These are phyloP conservation scores for Tuberolachnus salignus DNA, from an alignment of 2,888 invertebrate species.

Conservation along the genomic window DNA sequence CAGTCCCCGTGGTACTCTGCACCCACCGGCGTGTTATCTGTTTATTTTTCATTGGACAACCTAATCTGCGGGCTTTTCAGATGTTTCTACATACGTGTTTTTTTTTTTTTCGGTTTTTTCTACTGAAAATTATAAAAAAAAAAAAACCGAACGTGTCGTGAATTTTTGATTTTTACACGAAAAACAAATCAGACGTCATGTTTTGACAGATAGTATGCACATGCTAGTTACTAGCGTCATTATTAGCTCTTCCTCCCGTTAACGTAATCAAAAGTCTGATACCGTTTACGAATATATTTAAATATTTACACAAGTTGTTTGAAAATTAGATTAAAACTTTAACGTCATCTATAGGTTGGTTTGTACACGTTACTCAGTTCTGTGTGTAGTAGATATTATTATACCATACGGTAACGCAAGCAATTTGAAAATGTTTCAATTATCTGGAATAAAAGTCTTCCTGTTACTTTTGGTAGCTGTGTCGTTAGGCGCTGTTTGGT, in stretches of 20 bases:
- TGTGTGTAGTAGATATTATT: background rate
- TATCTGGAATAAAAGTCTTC: background rate
- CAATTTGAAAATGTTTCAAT: slow-evolving; percentile 13
- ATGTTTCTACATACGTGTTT: too few relatives aligned
- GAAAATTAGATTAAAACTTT: too few relatives aligned
- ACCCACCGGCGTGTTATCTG: slow-evolving; percentile 10
- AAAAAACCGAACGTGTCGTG: too few relatives aligned
- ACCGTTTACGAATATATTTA: background rate
- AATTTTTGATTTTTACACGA: too few relatives aligned
- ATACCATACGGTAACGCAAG: background rate
- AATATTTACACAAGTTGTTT: background rate
- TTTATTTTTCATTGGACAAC: slow-evolving; percentile 37
- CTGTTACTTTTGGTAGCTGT: background rate
- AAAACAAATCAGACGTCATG: too few relatives aligned
- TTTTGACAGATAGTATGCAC: too few relatives aligned
- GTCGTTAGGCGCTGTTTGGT: slow-evolving; percentile 3
- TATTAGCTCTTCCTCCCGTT: too few relatives aligned
- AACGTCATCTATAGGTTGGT: background rate
- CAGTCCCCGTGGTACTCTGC: too few relatives aligned
- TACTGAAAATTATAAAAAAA: too few relatives aligned
- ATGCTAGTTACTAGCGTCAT: too few relatives aligned
- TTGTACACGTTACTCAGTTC: background rate
- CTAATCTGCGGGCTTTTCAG: slow-evolving; percentile 13
- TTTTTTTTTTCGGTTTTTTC: too few relatives aligned
- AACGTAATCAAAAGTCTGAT: too few relatives aligned